Evolutionary conservation across 1,140 invertebrate species (phyloP).

Genomic region (Lysiphlebus fabarum): DNA sequence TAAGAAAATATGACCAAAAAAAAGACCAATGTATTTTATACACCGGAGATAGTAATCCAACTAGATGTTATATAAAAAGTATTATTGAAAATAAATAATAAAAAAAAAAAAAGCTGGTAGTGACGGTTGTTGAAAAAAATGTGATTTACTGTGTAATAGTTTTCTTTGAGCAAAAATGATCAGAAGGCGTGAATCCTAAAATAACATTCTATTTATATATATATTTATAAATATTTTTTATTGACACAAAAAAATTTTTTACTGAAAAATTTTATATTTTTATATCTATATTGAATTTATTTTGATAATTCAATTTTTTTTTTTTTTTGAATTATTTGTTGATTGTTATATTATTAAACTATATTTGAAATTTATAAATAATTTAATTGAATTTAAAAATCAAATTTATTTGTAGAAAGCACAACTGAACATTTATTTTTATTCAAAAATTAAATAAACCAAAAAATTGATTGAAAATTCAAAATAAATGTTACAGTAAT

Average conservation of each 20-base stretch:
- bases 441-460: no score
- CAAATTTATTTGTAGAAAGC: no score
- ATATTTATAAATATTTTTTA: no score
- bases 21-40: background rate
- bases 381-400: no score
- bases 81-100: conserved; percentile 5
- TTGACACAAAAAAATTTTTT: conserved; percentile 4
- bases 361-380: no score
- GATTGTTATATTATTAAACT: no score
- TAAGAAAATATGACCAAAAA: background rate
- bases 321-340: no score
- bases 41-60: conserved; percentile 12
- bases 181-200: background rate
- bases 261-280: background rate
- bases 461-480: no score
- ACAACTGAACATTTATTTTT: no score
- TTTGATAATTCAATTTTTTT: no score
- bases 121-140: conserved; percentile 6
- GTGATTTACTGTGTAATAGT: conserved; percentile 14
- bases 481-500: no score
- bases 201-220: background rate
- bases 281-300: no score
- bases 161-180: conserved; percentile 5
- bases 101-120: conserved; percentile 15
- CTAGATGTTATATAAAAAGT: conserved; percentile 7